These are phyloP conservation scores for Oryctes rhinoceros DNA, from an alignment of 1,140 invertebrate species.

Conservation along the genomic window DNA sequence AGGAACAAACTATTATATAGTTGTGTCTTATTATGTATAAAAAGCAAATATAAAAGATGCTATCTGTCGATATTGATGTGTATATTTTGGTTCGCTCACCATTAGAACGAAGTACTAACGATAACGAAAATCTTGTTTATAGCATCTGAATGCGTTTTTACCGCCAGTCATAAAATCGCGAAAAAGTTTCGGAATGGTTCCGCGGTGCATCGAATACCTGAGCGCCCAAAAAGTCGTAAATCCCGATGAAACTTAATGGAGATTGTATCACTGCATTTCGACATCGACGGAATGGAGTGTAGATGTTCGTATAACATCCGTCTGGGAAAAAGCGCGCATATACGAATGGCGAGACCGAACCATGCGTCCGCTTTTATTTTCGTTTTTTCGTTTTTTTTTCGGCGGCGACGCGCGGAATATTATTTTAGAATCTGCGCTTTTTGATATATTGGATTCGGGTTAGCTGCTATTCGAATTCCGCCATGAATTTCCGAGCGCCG, in stretches of 20 bases:
- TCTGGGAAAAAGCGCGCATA: background rate
- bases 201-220: slow-evolving; percentile 8
- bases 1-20: too few relatives aligned
- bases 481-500: slow-evolving; percentile 6
- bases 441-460: slow-evolving; percentile 4
- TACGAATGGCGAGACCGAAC: background rate
- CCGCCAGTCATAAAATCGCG: slow-evolving; percentile 9
- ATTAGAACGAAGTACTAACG: background rate
- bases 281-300: background rate
- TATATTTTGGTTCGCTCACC: background rate
- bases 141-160: background rate
- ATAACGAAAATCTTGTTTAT: slow-evolving; percentile 16
- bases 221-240: background rate
- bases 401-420: background rate
- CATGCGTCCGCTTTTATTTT: background rate
- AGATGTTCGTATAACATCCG: background rate
- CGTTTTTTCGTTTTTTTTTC: background rate
- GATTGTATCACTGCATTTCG: slow-evolving; percentile 1
- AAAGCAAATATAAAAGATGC: background rate
- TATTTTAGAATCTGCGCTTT: slow-evolving; percentile 12
- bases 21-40: too few relatives aligned
- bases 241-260: slow-evolving; percentile 14
- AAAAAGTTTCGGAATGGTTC: background rate
- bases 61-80: background rate
- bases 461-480: background rate